Evolutionary conservation across 1,140 invertebrate genomes (phyloP).

Genomic region (Druon quercuslanigerum): DNA sequence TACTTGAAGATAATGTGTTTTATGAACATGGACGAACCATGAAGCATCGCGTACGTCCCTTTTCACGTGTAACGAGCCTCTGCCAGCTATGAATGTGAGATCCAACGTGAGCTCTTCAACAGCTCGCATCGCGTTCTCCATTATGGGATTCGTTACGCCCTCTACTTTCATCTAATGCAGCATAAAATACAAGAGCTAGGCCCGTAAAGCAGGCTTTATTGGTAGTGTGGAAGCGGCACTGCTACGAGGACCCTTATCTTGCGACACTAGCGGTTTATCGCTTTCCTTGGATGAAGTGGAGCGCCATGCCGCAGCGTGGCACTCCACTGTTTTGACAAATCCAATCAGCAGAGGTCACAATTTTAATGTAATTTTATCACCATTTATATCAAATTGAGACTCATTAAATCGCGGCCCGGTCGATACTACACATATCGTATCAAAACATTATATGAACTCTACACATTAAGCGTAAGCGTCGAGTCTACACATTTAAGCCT

Average conservation of each 20-base stretch:
- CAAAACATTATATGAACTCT: too few species aligned
- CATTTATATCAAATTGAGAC: too few species aligned
- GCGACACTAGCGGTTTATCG: constrained; percentile 44
- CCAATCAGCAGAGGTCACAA: too few species aligned
- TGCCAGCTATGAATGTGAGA: neutral
- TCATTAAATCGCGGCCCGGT: too few species aligned
- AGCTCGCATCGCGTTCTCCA: constrained; percentile 33
- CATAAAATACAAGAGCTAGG: constrained; percentile 46
- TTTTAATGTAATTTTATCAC: too few species aligned
- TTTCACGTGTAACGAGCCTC: neutral
- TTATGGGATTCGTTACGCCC: constrained; percentile 51
- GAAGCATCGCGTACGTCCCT: neutral
- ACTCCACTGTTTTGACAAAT: too few species aligned
- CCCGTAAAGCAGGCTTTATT: constrained; percentile 47
- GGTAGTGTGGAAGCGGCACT: constrained; percentile 38
- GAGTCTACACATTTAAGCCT: too few species aligned
- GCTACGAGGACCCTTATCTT: constrained; percentile 47
- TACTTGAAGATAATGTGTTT: constrained; percentile 9
- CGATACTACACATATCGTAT: too few species aligned
- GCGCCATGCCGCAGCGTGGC: neutral
- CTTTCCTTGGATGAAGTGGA: constrained; percentile 40
- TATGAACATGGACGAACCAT: neutral
- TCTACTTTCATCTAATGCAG: constrained; percentile 45
- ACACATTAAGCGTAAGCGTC: too few species aligned
- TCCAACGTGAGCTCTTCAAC: constrained; percentile 7